Percentiles rank a stretch among this genome's conserved stretches.
Conservation (phyloP, 35 echinoderm and acorn worm species). For the Lytechinus pictus region DNA sequence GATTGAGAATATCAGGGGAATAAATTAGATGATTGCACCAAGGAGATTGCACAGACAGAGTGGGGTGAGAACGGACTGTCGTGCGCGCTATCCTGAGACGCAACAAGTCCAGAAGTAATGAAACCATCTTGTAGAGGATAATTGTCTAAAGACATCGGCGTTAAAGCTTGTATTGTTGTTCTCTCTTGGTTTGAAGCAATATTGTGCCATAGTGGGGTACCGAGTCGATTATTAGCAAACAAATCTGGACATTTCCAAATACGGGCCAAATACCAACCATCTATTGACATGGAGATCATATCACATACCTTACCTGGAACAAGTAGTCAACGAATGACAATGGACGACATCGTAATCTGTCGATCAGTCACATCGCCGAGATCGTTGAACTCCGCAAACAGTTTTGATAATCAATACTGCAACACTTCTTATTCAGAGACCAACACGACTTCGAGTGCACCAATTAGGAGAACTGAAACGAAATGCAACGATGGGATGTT, state of each 20-base stretch:
- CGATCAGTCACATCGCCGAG: not conserved
- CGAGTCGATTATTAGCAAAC: not conserved
- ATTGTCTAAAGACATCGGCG: not conserved
- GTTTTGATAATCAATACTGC: not conserved
- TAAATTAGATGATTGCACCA: not conserved
- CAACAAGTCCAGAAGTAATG: slow-evolving; percentile 1
- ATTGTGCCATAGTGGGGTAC: not conserved
- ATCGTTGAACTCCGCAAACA: not conserved
- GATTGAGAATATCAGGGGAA: not conserved
- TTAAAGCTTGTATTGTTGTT: not conserved
- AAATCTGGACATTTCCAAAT: not conserved
- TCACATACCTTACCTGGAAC: not conserved
- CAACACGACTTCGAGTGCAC: not conserved
- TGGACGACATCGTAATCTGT: not conserved
- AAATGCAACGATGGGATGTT: not conserved
- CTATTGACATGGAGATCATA: not conserved
- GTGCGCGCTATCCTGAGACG: not conserved
- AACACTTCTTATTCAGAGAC: not conserved
- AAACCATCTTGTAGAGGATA: not conserved
- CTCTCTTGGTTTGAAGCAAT: not conserved
- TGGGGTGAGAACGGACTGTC: not conserved
- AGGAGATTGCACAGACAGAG: not conserved
- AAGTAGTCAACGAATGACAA: not conserved
- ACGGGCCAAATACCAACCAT: not conserved
- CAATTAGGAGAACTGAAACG: not conserved